phyloP scores from a whole-genome alignment of 2,888 invertebrate species.

The Augochlorella aurata region DNA sequence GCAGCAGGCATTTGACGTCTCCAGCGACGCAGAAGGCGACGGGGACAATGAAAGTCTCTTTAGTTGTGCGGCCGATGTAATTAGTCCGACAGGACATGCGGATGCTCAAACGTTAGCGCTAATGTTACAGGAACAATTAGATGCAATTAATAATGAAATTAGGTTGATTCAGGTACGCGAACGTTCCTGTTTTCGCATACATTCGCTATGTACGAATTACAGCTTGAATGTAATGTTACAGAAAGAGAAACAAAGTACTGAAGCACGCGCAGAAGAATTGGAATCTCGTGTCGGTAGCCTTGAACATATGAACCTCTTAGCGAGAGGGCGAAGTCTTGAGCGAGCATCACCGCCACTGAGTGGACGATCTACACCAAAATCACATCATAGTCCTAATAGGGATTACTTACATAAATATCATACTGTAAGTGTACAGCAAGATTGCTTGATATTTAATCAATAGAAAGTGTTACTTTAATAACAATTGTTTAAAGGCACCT shows the following conservation, averaged over 20 bases:
- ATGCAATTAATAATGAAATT: slow-evolving; percentile 99
- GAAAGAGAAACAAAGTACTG: slow-evolving; percentile 98
- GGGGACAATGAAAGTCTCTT: slow-evolving; percentile 92
- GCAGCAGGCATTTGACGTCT: slow-evolving; percentile 95
- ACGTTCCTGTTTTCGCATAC: background rate
- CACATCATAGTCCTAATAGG: slow-evolving; percentile 90
- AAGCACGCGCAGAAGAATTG: slow-evolving; percentile 97
- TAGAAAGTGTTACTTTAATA: background rate
- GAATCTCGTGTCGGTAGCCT: slow-evolving; percentile 97
- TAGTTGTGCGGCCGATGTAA: slow-evolving; percentile 86
- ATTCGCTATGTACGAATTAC: background rate
- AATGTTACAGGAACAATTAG: slow-evolving; percentile 99
- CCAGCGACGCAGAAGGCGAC: slow-evolving; percentile 91
- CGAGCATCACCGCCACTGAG: slow-evolving; percentile 92
- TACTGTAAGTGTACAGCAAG: slow-evolving; percentile 88
- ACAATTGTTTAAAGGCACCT: slow-evolving; percentile 87
- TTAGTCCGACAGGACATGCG: slow-evolving; percentile 88
- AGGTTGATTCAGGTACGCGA: slow-evolving; percentile 84
- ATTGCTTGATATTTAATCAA: background rate
- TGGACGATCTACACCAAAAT: slow-evolving; percentile 93
- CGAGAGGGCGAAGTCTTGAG: slow-evolving; percentile 87
- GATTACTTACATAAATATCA: slow-evolving; percentile 97
- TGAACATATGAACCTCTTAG: slow-evolving; percentile 95
- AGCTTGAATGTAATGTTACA: slow-evolving; percentile 85
- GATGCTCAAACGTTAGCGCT: slow-evolving; percentile 99